phyloP scores from a whole-genome alignment of 2,888 invertebrate species.

The Cosmorhoe ocellata region DNA sequence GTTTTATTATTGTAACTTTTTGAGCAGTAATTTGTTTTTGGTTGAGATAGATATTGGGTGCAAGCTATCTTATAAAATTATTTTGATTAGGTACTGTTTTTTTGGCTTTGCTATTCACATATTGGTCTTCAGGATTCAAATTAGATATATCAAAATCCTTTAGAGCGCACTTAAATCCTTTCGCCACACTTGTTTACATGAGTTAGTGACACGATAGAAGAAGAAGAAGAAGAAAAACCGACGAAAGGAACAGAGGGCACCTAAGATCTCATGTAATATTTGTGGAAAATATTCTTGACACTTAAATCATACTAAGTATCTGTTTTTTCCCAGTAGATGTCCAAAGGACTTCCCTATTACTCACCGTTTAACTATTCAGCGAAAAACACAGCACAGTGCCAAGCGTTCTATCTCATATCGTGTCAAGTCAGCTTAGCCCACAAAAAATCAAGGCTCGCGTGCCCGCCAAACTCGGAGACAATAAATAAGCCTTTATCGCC shows the following conservation, averaged over 20 bases:
- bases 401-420: slow-evolving; percentile 32
- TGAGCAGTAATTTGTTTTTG: slow-evolving; percentile 41
- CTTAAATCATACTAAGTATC: too few species aligned
- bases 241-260: too few species aligned
- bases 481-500: slow-evolving; percentile 79
- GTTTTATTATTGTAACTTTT: slow-evolving; percentile 45
- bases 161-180: too few species aligned
- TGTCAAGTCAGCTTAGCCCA: slow-evolving; percentile 35
- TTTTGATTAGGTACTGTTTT: too few species aligned
- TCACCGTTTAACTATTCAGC: slow-evolving; percentile 11
- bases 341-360: not conserved
- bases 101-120: too few species aligned
- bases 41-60: slow-evolving; percentile 8
- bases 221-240: too few species aligned
- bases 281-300: too few species aligned
- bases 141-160: too few species aligned
- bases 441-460: slow-evolving; percentile 59
- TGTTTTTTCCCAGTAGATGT: not conserved
- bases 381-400: slow-evolving; percentile 8
- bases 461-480: slow-evolving; percentile 65
- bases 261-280: too few species aligned
- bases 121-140: too few species aligned
- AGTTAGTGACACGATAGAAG: too few species aligned
- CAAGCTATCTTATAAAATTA: not conserved
- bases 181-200: too few species aligned